A percentile compares a stretch with the other conserved stretches of the same genome.
Evolutionary conservation across 2,113 vertebrate species (phyloP).

Genomic region (Cochlearius cochlearius): DNA sequence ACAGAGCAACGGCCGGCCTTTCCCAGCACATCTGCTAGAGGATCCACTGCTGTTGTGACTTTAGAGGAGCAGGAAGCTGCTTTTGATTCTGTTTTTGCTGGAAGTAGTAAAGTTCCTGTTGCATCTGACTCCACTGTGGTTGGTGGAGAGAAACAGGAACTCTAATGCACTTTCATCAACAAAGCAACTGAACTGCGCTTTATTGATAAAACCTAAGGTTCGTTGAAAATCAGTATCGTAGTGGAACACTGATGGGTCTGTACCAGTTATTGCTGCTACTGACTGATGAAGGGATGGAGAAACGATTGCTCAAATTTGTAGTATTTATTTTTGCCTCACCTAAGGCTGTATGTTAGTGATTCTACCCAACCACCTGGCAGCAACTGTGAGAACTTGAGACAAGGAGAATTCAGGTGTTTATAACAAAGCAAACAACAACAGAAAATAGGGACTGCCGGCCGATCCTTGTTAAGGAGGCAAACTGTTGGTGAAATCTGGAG

Average conservation of each 20-base stretch:
- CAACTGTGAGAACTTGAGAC: background rate
- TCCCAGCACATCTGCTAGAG: slow-evolving; percentile 27
- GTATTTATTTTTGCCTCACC: slow-evolving; percentile 31
- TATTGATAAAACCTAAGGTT: slow-evolving; percentile 37
- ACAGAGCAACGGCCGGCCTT: slow-evolving; percentile 66
- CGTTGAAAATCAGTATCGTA: slow-evolving; percentile 46
- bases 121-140: slow-evolving; percentile 53
- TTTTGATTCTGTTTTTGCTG: slow-evolving; percentile 87
- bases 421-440: background rate
- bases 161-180: slow-evolving; percentile 71
- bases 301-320: background rate
- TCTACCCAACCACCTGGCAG: slow-evolving; percentile 23
- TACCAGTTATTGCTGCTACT: slow-evolving; percentile 61
- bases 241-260: slow-evolving; percentile 52
- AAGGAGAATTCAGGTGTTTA: background rate
- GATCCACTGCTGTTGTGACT: slow-evolving; percentile 43
- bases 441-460: background rate
- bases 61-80: slow-evolving; percentile 78
- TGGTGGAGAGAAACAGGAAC: slow-evolving; percentile 78
- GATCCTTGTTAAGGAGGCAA: background rate
- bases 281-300: slow-evolving; percentile 15
- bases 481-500: background rate
- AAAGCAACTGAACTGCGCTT: slow-evolving; percentile 41
- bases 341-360: slow-evolving; percentile 39
- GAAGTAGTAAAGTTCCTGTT: slow-evolving; percentile 62